Percentiles rank a stretch among this genome's conserved stretches.
Evolutionary conservation across 2,888 invertebrate genomes (phyloP).

Genomic region (Mechanitis messenoides): DNA sequence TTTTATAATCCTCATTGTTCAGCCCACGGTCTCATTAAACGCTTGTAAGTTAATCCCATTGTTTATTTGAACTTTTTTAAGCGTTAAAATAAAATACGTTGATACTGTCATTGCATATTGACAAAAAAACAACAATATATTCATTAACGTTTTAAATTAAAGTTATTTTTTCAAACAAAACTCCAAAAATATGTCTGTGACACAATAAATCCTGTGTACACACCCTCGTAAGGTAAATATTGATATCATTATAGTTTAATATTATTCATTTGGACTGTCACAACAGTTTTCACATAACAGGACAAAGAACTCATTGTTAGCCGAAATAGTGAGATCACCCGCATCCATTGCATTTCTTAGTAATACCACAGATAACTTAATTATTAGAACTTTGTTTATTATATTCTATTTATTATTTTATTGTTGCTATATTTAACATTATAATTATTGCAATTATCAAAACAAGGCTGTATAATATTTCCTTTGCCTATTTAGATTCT

Average conservation of each 20-base stretch:
- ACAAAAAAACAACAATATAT: no score
- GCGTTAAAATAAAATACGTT: constrained; percentile 11
- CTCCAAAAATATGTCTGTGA: no score
- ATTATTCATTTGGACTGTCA: constrained; percentile 2
- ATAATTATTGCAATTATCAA: neutral
- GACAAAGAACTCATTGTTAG: constrained; percentile 28
- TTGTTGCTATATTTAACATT: neutral
- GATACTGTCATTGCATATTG: neutral
- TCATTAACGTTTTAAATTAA: no score
- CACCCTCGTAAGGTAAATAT: neutral
- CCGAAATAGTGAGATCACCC: constrained; percentile 54
- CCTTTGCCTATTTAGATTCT: no score
- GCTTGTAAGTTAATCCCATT: constrained; percentile 22
- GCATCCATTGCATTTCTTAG: constrained; percentile 43
- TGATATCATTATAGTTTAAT: neutral
- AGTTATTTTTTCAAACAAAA: no score
- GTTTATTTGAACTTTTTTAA: constrained; percentile 12
- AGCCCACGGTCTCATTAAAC: constrained; percentile 16
- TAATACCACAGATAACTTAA: constrained; percentile 51
- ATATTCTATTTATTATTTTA: neutral
- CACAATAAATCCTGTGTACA: neutral
- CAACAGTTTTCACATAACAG: constrained; percentile 6
- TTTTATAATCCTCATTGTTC: constrained; percentile 20
- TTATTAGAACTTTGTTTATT: neutral
- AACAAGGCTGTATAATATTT: neutral